Percentiles rank a stretch among this genome's conserved stretches.
Evolutionary conservation across 1,140 invertebrate genomes (phyloP).

Genomic region (Panulirus ornatus): DNA sequence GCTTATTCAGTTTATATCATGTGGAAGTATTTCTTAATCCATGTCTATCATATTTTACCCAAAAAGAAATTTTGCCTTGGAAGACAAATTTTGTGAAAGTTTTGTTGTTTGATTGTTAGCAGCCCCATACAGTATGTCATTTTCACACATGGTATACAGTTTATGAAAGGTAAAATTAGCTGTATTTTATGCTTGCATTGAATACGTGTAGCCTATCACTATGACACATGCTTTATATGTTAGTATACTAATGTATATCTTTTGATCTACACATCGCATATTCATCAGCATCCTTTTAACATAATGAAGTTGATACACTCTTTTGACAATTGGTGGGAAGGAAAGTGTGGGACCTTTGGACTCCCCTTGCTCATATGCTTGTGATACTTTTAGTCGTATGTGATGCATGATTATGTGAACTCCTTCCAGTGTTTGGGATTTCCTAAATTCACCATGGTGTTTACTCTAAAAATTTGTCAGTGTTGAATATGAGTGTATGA

Average conservation of each 20-base stretch:
- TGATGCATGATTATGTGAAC: no score
- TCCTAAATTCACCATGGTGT: no score
- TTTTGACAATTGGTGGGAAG: no score
- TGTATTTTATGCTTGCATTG: slow-evolving; percentile 4
- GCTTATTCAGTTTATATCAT: background rate
- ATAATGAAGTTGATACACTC: no score
- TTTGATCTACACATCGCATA: background rate
- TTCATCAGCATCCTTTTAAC: no score
- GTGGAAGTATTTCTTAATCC: background rate
- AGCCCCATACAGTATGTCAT: background rate
- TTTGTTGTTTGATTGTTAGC: background rate
- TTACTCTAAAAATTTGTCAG: no score
- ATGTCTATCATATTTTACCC: background rate
- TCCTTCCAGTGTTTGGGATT: no score
- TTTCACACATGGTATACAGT: background rate
- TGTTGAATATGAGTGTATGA: no score
- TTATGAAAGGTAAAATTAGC: background rate
- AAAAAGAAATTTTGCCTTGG: background rate
- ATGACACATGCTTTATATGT: background rate
- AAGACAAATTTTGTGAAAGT: background rate
- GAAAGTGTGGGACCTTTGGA: no score
- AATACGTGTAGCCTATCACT: background rate
- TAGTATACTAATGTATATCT: background rate
- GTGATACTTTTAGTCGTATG: no score
- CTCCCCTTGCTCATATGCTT: no score